Evolutionary conservation across 2,113 vertebrate species (phyloP), one percentile per base, ranked within the genome.

Genomic region (Amazona guildingii): DNA sequence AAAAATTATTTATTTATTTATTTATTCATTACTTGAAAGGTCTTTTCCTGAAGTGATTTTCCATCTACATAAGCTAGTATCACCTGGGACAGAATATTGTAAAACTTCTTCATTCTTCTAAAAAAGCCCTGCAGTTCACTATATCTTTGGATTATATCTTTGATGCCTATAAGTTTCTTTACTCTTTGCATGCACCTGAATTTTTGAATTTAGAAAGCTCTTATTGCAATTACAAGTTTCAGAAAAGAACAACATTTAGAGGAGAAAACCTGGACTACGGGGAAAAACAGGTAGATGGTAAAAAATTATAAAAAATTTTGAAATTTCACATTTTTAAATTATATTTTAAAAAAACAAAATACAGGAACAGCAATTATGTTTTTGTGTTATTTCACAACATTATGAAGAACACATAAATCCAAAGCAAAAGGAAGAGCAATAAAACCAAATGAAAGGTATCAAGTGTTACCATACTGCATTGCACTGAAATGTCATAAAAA

Each of bases 401-500:
- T 29, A 67, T 83, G 29, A 96, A 80, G 46, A 96, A 59, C 39
- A 88, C 29, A 86, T 75, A 86, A 94, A 70, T 92, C 39, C 17
- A 11, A 95, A 81, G 66, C 39, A 96, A 96, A 95, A 94, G 37
- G 68, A 93, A 93, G 29, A 72, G 13, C 78, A 92, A 92, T 93
- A 90, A 96, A 95, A 75, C 18, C 83, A 93, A 96, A 96, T 93
- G 88, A 93, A 96, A 97, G 83, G 44, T 96, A 84, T 86, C 3
- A 7, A 93, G 39, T 95, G 95, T 93, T 94, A 86, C 83, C 69
- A 81, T 81, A 90, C 62, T 52, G 62, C 64, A 75, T 80, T 90
- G 68, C 61, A 82, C 83, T 82, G 88, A 93, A 93, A 94, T 95
- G 88, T 92, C 90, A 94, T 96, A 94, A 96, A 97, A 75, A 14